Percentiles rank a stretch among this genome's conserved stretches.
phyloP scores from a whole-genome alignment of 2,888 invertebrate genomes.

The Balanococcus diminutus region DNA sequence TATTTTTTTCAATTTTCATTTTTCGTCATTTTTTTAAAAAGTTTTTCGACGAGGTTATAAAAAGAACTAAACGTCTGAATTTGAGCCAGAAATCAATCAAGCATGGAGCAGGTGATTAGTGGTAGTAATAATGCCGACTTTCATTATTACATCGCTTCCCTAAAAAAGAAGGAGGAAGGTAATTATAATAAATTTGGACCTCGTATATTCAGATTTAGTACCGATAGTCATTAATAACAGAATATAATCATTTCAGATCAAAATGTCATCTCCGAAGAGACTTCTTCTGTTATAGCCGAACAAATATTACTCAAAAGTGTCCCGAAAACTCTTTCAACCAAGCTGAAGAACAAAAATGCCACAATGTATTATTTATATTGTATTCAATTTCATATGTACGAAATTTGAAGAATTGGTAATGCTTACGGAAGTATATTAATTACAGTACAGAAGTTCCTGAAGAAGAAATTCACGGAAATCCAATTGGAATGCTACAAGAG shows the following conservation, averaged over 20 bases:
- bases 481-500: conserved; percentile 94
- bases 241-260: not conserved
- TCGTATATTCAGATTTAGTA: not conserved
- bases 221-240: not conserved
- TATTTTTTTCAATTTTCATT: too few relatives aligned
- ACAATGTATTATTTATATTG: conserved; percentile 5
- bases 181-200: not conserved
- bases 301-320: conserved; percentile 8
- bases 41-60: too few relatives aligned
- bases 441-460: conserved; percentile 53
- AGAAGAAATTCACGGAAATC: conserved; percentile 73
- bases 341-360: conserved; percentile 44
- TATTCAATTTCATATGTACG: not conserved
- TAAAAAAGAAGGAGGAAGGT: not conserved
- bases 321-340: conserved; percentile 17
- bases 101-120: not conserved
- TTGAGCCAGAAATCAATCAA: not conserved
- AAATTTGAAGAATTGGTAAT: not conserved
- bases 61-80: too few relatives aligned
- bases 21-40: too few relatives aligned
- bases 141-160: not conserved
- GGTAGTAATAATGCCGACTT: not conserved
- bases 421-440: not conserved
- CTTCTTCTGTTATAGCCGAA: conserved; percentile 17
- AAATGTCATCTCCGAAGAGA: not conserved